Base-by-base conservation (phyloP, 2,113 vertebrate genomes). In the Perca fluviatilis region DNA sequence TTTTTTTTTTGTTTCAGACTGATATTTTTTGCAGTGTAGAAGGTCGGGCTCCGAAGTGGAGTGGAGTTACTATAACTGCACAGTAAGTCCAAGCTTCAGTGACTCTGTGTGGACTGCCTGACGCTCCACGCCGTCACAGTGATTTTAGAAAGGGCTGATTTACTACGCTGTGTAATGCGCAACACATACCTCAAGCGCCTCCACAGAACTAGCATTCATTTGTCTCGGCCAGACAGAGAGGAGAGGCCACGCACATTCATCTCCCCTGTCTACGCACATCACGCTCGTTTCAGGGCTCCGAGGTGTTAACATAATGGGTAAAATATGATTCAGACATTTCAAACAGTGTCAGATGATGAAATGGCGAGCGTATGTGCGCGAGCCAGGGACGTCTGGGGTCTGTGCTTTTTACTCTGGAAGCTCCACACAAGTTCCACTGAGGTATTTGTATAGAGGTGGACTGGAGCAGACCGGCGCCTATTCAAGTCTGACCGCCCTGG, bases 271-370 rank as follows among this genome's bases (percentile, higher is more conserved):
- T 80, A 16, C 61, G 67, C 79, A 84, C 78, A 72, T 15, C 78
- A 72, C 13, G 79, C 84, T 80, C 68, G 78, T 74, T 80, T 79
- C 79, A 60, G 75, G 49, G 66, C 69, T 84, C 56, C 50, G 77
- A 89, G 84, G 92, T 92, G 92, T 90, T 91, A 94, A 92, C 92
- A 89, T 81, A 88, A 91, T 85, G 86, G 75, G 75, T 92, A 93
- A 93, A 95, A 93, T 94, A 92, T 93, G 92, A 93, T 93, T 88
- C 91, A 84, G 90, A 88, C 91, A 82, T 94, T 93, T 94, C 85
- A 95, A 95, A 94, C 93, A 91, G 69, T 85, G 92, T 92, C 91
- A 88, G 74, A 85, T 87, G 91, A 92, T 94, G 90, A 93, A 90
- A 90, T 84, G 87, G 86, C 53, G 71, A 74, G 87, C 80, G 82